Evolutionary conservation across 92 coral and sea anemone species (phyloP), one percentile per base, ranked within the genome.

Genomic region (Pocillopora meandrina): DNA sequence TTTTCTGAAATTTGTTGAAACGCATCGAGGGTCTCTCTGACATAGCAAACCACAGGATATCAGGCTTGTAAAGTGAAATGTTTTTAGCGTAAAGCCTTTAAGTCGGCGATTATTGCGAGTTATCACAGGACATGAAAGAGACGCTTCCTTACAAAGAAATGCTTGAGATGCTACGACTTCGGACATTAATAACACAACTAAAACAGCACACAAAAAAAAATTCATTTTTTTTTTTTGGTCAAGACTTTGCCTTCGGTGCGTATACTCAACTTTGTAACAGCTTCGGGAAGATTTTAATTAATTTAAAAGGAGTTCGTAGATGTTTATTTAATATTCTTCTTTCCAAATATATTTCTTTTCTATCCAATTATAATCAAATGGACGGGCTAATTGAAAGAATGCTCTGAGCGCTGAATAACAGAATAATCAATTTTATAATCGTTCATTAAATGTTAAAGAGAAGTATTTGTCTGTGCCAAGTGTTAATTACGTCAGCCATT

Each of bases 21-120:
- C 34, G 61, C 78, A 74, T 55, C 78, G 78, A 56, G 78, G 65
- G 78, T 74, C 12, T 74, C 78, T 74, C 58, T 74, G 78, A 23
- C 78, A 74, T 42, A 5, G 42, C 63, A 74, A 74, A n/a, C 64
- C 64, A 57, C 78, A 74, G 1, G 5, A 56, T 23, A 56, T n/a
- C 78, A 74, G 64, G 47, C 78, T 74, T 31, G 11, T 36, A 12
- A 47, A 57, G 78, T 74, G 65, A 56, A 74, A 74, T 55, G 49
- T 52, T 35, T 15, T 56, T 42, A 55, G 55, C 42, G 78, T 57
- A 63, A 26, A 74, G 13, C 78, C 64, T 23, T 56, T 56, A 56
- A 74, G 65, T 12, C 78, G 62, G 12, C 78, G 78, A 74, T 74
- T 36, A 55, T 74, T 74, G 7, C 65, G 78, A 74, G 78, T 74